Conservation (phyloP, 1,140 invertebrate species). For the Argopecten irradians region DNA sequence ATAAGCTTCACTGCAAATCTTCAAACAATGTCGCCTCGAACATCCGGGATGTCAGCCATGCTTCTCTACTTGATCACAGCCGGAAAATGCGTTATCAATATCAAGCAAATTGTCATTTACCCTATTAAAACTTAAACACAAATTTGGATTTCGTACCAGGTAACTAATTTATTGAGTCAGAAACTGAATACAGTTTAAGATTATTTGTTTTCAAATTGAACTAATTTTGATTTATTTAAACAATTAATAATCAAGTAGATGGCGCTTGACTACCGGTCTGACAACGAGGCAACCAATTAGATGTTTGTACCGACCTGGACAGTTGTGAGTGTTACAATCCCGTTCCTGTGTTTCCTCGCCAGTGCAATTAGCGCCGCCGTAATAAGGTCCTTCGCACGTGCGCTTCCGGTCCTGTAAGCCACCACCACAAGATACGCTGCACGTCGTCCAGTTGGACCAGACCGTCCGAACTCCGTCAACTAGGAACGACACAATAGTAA, state of each 20-base stretch:
- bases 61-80: not conserved
- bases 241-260: not conserved
- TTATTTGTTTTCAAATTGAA: no score
- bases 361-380: slow-evolving; percentile 53
- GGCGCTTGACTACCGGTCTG: not conserved
- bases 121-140: no score
- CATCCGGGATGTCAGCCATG: not conserved
- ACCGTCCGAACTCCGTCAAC: slow-evolving; percentile 60
- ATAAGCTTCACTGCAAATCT: slow-evolving; percentile 9
- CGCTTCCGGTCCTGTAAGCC: slow-evolving; percentile 84
- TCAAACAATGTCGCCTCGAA: not conserved
- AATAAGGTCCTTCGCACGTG: slow-evolving; percentile 53
- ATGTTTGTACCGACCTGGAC: slow-evolving; percentile 48
- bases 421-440: slow-evolving; percentile 92
- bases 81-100: no score
- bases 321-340: slow-evolving; percentile 45
- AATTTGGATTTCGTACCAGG: no score
- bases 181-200: no score
- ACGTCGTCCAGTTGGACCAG: slow-evolving; percentile 88
- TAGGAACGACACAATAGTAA: slow-evolving; percentile 25
- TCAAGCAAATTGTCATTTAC: no score
- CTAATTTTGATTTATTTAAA: not conserved
- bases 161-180: no score
- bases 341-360: slow-evolving; percentile 39
- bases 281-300: not conserved